A percentile compares a stretch with the other conserved stretches of the same genome.
Evolutionary conservation across 2,888 invertebrate genomes (phyloP).

Genomic region (Noctua pronuba): DNA sequence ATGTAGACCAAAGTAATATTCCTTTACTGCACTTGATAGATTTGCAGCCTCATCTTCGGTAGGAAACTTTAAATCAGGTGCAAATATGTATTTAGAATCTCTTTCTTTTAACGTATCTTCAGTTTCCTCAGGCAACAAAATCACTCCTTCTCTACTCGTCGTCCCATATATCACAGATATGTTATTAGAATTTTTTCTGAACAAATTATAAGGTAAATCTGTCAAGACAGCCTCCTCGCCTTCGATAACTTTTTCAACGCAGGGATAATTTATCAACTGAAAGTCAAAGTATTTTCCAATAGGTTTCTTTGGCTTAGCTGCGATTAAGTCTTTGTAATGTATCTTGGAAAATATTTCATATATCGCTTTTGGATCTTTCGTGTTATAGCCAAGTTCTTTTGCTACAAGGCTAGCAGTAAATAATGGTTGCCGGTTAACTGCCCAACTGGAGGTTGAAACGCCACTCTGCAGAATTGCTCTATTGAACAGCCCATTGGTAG

Average conservation of each 20-base stretch:
- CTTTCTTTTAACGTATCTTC: constrained; percentile 70
- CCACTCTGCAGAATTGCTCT: constrained; percentile 33
- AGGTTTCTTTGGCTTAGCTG: constrained; percentile 23
- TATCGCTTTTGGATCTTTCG: constrained; percentile 5
- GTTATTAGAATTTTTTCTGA: constrained; percentile 70
- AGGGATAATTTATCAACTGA: constrained; percentile 76
- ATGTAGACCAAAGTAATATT: constrained; percentile 84
- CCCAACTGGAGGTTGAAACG: constrained; percentile 24
- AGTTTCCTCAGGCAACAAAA: constrained; percentile 69
- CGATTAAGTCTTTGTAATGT: constrained; percentile 69
- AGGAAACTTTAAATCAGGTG: constrained; percentile 75
- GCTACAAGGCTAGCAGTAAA: constrained; percentile 31
- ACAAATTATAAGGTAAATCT: constrained; percentile 78
- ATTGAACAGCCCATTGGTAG: constrained; percentile 71
- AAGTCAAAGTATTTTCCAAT: constrained; percentile 69
- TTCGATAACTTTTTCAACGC: constrained; percentile 76
- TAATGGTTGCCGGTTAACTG: constrained; percentile 28
- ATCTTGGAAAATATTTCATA: constrained; percentile 74
- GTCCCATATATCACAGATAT: constrained; percentile 71
- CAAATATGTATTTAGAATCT: constrained; percentile 74
- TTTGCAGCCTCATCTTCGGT: constrained; percentile 69
- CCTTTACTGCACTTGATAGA: constrained; percentile 72
- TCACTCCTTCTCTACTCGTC: constrained; percentile 77
- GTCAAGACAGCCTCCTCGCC: constrained; percentile 75
- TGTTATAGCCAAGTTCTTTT: constrained; percentile 16